These are phyloP conservation scores for Fukomys damarensis DNA, from an alignment of 2,113 vertebrate species.

Conservation along the genomic window DNA sequence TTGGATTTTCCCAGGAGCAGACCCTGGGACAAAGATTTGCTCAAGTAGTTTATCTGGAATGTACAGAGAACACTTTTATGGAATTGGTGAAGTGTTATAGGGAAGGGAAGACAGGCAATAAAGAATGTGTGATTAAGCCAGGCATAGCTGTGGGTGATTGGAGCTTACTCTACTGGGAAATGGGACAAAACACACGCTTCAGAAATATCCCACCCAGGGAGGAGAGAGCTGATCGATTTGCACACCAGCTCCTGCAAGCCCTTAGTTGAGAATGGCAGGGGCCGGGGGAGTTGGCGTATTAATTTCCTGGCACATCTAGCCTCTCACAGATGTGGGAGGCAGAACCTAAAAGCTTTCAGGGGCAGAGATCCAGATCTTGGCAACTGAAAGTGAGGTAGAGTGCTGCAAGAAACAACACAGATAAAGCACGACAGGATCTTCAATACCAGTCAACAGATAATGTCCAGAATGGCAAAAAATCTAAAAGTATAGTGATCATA, in stretches of 20 bases:
- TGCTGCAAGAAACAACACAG: not conserved
- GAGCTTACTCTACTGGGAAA: not conserved
- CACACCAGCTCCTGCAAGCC: not conserved
- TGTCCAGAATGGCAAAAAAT: not conserved
- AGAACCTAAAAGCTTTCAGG: not conserved
- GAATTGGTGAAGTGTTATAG: not conserved
- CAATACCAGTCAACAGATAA: not conserved
- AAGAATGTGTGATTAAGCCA: not conserved
- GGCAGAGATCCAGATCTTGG: not conserved
- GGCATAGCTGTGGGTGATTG: not conserved
- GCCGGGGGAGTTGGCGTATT: too few relatives aligned
- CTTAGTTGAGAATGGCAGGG: not conserved
- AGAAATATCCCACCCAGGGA: not conserved
- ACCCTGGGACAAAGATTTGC: not conserved
- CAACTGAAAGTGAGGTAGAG: not conserved
- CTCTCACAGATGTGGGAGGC: not conserved
- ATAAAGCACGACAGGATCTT: not conserved
- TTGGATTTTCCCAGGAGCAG: conserved; percentile 31
- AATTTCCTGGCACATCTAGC: not conserved
- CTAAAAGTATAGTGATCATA: not conserved
- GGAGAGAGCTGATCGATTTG: not conserved
- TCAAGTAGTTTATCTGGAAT: not conserved
- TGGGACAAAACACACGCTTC: not conserved
- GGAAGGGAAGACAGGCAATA: not conserved
- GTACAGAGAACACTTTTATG: not conserved